phyloP scores from a whole-genome alignment of 2,797 vertebrate species.

The Astyanax mexicanus region DNA sequence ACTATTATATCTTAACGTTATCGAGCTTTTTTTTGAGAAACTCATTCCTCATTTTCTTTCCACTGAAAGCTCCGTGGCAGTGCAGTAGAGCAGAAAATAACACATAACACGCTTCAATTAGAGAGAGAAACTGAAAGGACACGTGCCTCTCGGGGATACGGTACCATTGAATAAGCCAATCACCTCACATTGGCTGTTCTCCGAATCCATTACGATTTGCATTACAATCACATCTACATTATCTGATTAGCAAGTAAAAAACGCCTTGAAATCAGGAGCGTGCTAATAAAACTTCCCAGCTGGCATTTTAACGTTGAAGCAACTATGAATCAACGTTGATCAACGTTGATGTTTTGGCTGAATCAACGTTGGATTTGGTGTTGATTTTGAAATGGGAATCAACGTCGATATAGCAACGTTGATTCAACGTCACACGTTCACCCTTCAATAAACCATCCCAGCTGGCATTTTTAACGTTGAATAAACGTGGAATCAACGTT shows the following conservation, averaged over 20 bases:
- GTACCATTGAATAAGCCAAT: conserved; percentile 72
- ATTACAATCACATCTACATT: conserved; percentile 80
- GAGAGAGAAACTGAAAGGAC: conserved; percentile 79
- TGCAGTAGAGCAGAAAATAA: conserved; percentile 86
- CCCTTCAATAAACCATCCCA: no score
- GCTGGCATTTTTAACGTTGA: no score
- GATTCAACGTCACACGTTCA: no score
- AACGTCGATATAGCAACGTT: no score
- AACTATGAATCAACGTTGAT: no score
- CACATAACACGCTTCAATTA: conserved; percentile 85
- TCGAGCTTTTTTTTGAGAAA: neutral
- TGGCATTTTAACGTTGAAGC: no score
- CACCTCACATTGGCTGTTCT: conserved; percentile 38
- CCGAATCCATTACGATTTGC: conserved; percentile 83
- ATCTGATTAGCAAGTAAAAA: conserved; percentile 57
- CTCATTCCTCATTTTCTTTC: no score
- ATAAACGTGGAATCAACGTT: no score
- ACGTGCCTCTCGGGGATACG: conserved; percentile 73
- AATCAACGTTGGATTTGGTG: no score
- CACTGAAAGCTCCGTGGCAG: conserved; percentile 67
- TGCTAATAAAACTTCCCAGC: no score
- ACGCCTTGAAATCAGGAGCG: neutral
- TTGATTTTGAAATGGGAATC: no score
- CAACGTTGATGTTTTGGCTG: no score
- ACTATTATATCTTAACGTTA: neutral